Evolutionary conservation across 2,797 vertebrate genomes (phyloP), one percentile per base, ranked within the genome.

Genomic region (Halcyon badia): DNA sequence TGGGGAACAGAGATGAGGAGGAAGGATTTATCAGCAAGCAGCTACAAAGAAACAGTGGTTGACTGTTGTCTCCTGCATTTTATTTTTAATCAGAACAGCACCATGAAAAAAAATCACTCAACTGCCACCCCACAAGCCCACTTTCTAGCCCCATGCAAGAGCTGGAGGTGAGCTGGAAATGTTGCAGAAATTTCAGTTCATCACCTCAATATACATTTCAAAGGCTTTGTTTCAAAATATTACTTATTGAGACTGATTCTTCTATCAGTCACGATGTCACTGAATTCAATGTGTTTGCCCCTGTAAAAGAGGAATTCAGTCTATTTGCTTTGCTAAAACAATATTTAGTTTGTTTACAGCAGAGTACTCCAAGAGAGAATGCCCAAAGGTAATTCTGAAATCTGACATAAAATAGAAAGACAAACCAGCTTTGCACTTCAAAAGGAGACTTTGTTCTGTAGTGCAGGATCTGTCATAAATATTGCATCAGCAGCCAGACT

Each of bases 301-400:
- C 85, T 73, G 44, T 15, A 62, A 49, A 89, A 83, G 62, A 31
- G 44, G 70, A 76, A 71, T 73, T 80, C 49, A 25, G 48, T 4
- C 88, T 60, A 58, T 11, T 87, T 64, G 54, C 76, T 86, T 65
- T 72, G 46, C 77, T 69, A 48, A 78, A 82, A 44, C 37, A 83
- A 68, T 7, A 18, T 66, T 88, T 46, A 31, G 52, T 71, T 94
- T 95, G 85, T 82, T 87, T 84, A 60, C 82, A 80, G 73, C 69
- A 28, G 21, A 84, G 57, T 58, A 41, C 54, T 92, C 83, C 70
- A 65, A 49, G 46, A 58, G 44, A 70, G 46, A 91, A 96, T 80
- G 88, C 86, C 96, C 94, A 95, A 91, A 90, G 89, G 86, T 81
- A 88, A 60, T 35, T 61, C 37, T 52, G 73, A 82, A 91, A 89